Conservation (phyloP, 1,140 invertebrate genomes). For the Brachionus plicatilis region DNA sequence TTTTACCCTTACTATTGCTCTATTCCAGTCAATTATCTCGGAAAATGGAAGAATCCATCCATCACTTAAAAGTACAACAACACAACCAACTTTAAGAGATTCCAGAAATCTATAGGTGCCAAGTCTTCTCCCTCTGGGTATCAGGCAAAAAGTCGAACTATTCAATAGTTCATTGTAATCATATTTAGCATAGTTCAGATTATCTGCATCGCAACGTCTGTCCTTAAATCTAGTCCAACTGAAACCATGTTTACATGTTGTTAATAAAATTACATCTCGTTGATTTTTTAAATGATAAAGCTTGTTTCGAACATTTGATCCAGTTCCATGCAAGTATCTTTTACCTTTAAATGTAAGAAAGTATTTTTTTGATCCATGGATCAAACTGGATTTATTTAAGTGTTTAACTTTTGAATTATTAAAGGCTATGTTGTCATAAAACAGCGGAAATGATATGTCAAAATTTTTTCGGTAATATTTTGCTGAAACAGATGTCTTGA, state of each 20-base stretch:
- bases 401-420: conserved; percentile 76
- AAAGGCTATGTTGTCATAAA: conserved; percentile 89
- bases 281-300: conserved; percentile 95
- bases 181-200: conserved; percentile 64
- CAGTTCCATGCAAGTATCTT: conserved; percentile 95
- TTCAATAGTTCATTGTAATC: conserved; percentile 89
- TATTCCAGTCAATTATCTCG: conserved; percentile 93
- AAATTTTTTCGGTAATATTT: conserved; percentile 76
- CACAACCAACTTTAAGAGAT: conserved; percentile 72
- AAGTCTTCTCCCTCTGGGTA: conserved; percentile 87
- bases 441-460: conserved; percentile 92
- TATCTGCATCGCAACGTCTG: conserved; percentile 90
- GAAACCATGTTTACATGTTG: conserved; percentile 95
- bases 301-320: conserved; percentile 92
- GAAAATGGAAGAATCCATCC: conserved; percentile 93
- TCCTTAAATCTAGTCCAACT: conserved; percentile 94
- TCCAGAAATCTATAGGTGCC: conserved; percentile 71
- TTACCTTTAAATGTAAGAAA: conserved; percentile 92
- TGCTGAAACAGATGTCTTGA: conserved; percentile 89
- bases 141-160: conserved; percentile 96
- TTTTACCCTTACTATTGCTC: conserved; percentile 84
- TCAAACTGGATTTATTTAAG: conserved; percentile 60
- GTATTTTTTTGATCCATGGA: conserved; percentile 68
- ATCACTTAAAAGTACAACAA: conserved; percentile 93
- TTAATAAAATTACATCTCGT: conserved; percentile 86